Evolutionary conservation across 2,113 vertebrate genomes (phyloP).

Genomic region (rat (Rattus norvegicus)): DNA sequence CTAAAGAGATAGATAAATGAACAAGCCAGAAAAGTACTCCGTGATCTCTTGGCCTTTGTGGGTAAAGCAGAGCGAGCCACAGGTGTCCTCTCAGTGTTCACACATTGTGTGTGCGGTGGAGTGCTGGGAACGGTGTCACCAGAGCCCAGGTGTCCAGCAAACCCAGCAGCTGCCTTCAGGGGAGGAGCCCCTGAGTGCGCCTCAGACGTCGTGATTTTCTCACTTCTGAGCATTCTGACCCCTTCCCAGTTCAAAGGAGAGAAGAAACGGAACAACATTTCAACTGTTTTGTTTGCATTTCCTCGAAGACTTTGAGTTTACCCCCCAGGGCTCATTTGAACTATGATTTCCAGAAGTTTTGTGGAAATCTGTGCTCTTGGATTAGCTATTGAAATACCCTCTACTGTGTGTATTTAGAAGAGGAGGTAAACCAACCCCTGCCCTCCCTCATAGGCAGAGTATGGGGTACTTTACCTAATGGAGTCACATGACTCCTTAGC

Average conservation of each 20-base stretch:
- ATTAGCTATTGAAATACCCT: not conserved
- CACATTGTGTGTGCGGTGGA: not conserved
- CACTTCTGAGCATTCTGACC: slow-evolving; percentile 60
- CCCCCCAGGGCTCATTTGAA: not conserved
- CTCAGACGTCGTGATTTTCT: slow-evolving; percentile 62
- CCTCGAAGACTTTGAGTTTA: slow-evolving; percentile 35
- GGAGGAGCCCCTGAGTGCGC: not conserved
- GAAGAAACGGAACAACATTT: not conserved
- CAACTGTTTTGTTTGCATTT: slow-evolving; percentile 55
- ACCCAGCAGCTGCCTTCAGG: slow-evolving; percentile 4
- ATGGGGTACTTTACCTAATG: not conserved
- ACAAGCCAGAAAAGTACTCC: not conserved
- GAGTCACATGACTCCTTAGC: not conserved
- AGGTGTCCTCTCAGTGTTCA: not conserved
- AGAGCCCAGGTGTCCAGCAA: slow-evolving; percentile 50
- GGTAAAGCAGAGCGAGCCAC: not conserved
- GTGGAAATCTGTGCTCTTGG: not conserved
- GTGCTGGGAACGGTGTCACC: not conserved
- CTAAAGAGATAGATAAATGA: not conserved
- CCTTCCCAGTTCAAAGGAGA: slow-evolving; percentile 66
- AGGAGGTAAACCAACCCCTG: not conserved
- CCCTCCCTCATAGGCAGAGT: not conserved
- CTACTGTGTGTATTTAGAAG: slow-evolving; percentile 7
- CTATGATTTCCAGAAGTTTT: slow-evolving; percentile 31
- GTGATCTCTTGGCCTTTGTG: not conserved